Evolutionary conservation across 2,888 invertebrate species (phyloP).

Genomic region (Charanyca ferruginea): DNA sequence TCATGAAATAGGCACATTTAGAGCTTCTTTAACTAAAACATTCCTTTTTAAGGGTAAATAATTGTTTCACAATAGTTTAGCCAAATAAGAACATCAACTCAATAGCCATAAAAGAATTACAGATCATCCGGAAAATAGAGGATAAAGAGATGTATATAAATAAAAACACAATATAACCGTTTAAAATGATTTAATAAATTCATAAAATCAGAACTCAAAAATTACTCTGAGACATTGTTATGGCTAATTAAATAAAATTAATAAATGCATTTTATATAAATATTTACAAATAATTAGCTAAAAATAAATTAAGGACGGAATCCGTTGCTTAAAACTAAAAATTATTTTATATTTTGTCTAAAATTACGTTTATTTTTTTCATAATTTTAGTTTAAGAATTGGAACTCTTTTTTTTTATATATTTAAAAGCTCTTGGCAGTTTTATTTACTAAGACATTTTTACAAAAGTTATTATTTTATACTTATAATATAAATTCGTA

Average conservation of each 20-base stretch:
- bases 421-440: conserved; percentile 52
- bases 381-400: conserved; percentile 39
- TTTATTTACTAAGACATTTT: conserved; percentile 52
- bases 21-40: no score
- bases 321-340: conserved; percentile 53
- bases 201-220: conserved; percentile 64
- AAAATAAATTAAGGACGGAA: conserved; percentile 73
- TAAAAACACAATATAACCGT: conserved; percentile 39
- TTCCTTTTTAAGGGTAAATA: no score
- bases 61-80: no score
- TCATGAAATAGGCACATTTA: no score
- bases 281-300: conserved; percentile 75
- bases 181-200: conserved; percentile 69
- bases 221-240: conserved; percentile 66
- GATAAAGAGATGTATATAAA: no score
- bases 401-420: conserved; percentile 41
- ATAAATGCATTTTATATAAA: conserved; percentile 79
- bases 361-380: conserved; percentile 32
- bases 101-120: no score
- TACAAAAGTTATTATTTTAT: conserved; percentile 55
- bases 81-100: no score
- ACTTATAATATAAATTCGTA: conserved; percentile 63
- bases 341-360: conserved; percentile 42
- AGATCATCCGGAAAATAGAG: no score
- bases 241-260: conserved; percentile 82